Conservation (phyloP, 2,113 vertebrate genomes). For the Megaceryle torquata region DNA sequence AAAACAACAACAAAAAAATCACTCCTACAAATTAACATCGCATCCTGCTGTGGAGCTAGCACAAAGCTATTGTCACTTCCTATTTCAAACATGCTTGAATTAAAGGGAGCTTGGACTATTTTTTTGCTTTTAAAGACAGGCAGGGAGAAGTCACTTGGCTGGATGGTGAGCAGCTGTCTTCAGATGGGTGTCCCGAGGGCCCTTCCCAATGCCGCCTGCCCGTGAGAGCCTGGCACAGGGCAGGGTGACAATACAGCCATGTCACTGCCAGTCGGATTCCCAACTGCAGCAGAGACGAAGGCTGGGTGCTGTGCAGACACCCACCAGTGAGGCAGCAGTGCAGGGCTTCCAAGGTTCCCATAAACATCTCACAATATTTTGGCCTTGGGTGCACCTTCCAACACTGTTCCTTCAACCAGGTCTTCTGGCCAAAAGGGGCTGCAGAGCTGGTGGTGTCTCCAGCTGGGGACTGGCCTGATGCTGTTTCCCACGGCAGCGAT, state of each 20-base stretch:
- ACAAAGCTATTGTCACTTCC: background rate
- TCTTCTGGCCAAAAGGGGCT: background rate
- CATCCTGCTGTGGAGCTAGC: background rate
- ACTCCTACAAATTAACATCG: background rate
- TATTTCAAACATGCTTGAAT: background rate
- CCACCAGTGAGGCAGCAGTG: background rate
- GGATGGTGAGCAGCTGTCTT: background rate
- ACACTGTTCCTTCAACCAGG: background rate
- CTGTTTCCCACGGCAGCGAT: rapidly evolving
- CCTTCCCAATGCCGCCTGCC: rapidly evolving
- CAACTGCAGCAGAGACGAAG: background rate
- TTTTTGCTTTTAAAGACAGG: background rate
- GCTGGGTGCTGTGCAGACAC: background rate
- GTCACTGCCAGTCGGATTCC: background rate
- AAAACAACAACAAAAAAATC: background rate
- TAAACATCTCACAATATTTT: rapidly evolving
- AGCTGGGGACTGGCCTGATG: background rate
- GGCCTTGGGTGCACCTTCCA: background rate
- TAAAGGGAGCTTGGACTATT: background rate
- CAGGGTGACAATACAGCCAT: rapidly evolving
- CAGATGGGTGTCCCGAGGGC: background rate
- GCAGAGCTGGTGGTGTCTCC: background rate
- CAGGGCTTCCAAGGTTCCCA: background rate
- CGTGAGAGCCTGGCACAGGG: background rate
- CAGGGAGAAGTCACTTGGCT: background rate